Evolutionary conservation across 2,797 vertebrate species (phyloP).

Genomic region (Muraenolepis orangiensis): DNA sequence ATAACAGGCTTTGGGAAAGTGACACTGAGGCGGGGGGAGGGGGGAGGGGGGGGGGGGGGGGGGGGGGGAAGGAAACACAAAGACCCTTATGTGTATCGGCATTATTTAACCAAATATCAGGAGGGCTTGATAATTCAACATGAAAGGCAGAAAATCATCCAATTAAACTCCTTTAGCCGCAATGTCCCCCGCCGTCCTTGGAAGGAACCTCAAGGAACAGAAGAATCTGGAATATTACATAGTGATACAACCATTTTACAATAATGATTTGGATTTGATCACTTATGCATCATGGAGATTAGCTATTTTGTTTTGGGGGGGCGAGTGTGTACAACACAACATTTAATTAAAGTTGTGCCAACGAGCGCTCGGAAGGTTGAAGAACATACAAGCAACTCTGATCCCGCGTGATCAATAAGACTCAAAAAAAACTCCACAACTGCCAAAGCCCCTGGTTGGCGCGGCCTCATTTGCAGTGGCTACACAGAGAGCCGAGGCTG

Average conservation of each 20-base stretch:
- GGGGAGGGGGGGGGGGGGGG: no score
- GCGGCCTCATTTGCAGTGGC: background rate
- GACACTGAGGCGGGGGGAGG: no score
- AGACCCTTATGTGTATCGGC: no score
- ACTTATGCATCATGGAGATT: no score
- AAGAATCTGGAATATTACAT: background rate
- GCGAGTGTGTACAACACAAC: background rate
- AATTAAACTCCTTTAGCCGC: no score
- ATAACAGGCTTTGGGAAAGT: background rate
- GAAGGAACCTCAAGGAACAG: background rate
- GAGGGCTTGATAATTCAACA: no score
- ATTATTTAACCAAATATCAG: no score
- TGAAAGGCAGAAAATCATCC: no score
- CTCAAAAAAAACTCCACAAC: background rate
- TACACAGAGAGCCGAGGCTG: constrained; percentile 2
- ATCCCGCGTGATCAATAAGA: background rate
- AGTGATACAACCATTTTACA: no score
- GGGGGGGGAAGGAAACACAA: no score
- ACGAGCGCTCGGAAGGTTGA: background rate
- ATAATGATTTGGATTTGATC: no score
- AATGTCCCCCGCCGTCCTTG: background rate
- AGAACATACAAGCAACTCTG: background rate
- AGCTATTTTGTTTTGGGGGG: background rate
- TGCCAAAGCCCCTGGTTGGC: constrained; percentile 2
- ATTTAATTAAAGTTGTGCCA: background rate